These are phyloP conservation scores for Oncopeltus fasciatus DNA, from an alignment of 1,140 invertebrate genomes.

Conservation along the genomic window DNA sequence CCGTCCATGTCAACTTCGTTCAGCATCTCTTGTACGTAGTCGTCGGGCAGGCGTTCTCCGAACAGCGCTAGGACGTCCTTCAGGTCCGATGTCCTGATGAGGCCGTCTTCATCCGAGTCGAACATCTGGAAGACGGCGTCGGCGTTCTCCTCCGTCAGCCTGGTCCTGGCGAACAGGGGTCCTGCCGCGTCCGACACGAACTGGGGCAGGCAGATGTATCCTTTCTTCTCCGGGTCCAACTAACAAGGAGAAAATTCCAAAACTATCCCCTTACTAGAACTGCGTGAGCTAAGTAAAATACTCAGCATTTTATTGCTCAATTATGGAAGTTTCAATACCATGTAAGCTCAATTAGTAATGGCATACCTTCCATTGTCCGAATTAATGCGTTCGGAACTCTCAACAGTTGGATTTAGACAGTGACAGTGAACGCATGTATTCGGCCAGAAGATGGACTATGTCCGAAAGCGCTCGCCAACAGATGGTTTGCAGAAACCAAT, in stretches of 20 bases:
- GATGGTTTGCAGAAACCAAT: too few species aligned
- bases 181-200: neutral
- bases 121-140: neutral
- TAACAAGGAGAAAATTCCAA: neutral
- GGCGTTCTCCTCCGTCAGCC: neutral
- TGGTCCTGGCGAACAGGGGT: neutral
- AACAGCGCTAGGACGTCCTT: neutral
- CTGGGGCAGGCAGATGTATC: neutral
- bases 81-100: neutral
- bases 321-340: too few species aligned
- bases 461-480: too few species aligned
- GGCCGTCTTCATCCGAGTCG: neutral
- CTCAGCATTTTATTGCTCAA: too few species aligned
- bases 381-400: too few species aligned
- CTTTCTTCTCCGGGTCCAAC: neutral
- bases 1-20: neutral
- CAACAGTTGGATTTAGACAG: too few species aligned
- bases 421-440: too few species aligned
- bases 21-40: neutral
- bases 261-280: too few species aligned
- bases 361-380: too few species aligned
- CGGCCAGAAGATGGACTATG: too few species aligned
- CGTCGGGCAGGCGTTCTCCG: neutral
- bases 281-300: too few species aligned
- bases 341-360: too few species aligned